These are phyloP conservation scores for Ganaspis brasiliensis DNA, from an alignment of 2,888 invertebrate genomes.

Conservation along the genomic window DNA sequence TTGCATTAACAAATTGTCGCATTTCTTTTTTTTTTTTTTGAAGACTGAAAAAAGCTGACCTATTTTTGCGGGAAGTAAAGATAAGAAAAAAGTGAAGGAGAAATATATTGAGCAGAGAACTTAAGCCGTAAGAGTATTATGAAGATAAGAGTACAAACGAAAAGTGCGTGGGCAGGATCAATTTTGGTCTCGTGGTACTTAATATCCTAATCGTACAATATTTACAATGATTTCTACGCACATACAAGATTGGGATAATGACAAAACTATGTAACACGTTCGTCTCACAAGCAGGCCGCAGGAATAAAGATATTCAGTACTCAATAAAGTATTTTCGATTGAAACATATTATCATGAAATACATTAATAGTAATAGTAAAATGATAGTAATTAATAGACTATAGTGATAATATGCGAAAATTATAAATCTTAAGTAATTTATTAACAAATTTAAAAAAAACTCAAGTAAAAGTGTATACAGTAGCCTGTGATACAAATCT, in stretches of 20 bases:
- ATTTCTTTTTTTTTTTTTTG: background rate
- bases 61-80: slow-evolving; percentile 1
- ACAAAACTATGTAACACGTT: slow-evolving; percentile 26
- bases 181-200: slow-evolving; percentile 19
- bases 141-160: slow-evolving; percentile 53
- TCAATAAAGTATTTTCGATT: background rate
- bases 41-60: background rate
- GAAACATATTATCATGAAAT: background rate
- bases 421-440: too few relatives aligned
- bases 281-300: slow-evolving; percentile 6
- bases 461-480: too few relatives aligned
- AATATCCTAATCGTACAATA: slow-evolving; percentile 33
- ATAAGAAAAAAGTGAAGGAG: background rate
- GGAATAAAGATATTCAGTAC: background rate
- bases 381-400: too few relatives aligned
- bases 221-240: slow-evolving; percentile 33
- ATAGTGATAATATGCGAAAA: too few relatives aligned
- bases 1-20: too few relatives aligned
- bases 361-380: background rate
- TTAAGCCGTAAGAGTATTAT: slow-evolving; percentile 68
- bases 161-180: slow-evolving; percentile 28
- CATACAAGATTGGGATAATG: slow-evolving; percentile 30
- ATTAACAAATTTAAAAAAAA: too few relatives aligned
- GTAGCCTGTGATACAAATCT: too few relatives aligned
- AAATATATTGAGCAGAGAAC: slow-evolving; percentile 22